These are phyloP conservation scores for Smittia sp. DNA, from an alignment of 2,888 invertebrate species.

Conservation along the genomic window DNA sequence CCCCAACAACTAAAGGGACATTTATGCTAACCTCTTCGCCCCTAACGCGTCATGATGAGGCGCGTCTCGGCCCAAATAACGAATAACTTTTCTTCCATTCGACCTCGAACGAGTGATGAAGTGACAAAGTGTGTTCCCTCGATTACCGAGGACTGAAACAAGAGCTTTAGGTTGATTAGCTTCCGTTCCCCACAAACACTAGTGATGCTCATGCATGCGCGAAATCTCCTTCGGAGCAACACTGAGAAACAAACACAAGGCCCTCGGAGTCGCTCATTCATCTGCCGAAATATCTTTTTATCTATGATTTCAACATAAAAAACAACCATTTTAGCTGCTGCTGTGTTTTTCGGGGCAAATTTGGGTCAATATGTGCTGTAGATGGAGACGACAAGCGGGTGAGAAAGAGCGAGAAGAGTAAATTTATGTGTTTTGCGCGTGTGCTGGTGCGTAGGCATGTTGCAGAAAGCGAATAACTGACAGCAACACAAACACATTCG, in stretches of 20 bases:
- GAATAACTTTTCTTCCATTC: background rate
- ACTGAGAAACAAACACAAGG: constrained; percentile 2
- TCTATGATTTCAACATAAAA: constrained; percentile 31
- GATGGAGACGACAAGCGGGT: constrained; percentile 13
- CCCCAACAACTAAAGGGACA: no score
- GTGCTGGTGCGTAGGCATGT: background rate
- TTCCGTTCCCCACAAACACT: background rate
- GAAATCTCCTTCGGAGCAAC: background rate
- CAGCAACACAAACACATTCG: background rate
- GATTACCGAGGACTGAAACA: background rate
- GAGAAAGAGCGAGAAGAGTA: background rate
- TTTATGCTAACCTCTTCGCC: background rate
- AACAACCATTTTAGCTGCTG: constrained; percentile 14
- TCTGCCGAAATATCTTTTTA: constrained; percentile 22
- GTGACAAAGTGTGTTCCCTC: background rate
- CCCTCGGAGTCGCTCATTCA: background rate
- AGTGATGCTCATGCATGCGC: background rate
- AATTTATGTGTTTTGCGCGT: background rate
- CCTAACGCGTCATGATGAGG: background rate
- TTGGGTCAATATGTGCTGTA: constrained; percentile 23
- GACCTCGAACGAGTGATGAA: background rate
- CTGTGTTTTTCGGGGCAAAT: background rate
- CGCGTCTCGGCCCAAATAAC: constrained; percentile 3
- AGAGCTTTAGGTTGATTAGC: background rate
- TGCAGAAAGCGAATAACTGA: background rate